phyloP scores from a whole-genome alignment of 2,888 invertebrate species.

The Ethmia dodecea region DNA sequence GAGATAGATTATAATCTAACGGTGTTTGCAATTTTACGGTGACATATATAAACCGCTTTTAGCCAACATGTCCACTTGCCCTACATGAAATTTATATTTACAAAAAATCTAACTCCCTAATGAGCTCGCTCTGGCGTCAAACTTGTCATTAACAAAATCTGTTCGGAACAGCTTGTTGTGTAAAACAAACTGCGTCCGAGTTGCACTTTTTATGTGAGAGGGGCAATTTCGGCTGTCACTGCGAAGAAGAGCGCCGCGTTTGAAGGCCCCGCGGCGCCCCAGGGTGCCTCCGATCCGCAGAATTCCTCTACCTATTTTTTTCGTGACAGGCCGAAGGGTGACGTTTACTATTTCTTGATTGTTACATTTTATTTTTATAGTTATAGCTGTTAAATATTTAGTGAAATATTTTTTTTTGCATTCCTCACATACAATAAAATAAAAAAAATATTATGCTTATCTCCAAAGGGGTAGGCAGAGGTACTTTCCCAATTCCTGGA shows the following conservation, averaged over 20 bases:
- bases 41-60: too few relatives aligned
- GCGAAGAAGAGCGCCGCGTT: slow-evolving; percentile 48
- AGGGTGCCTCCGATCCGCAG: slow-evolving; percentile 59
- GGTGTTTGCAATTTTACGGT: too few relatives aligned
- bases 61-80: too few relatives aligned
- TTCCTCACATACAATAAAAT: too few relatives aligned
- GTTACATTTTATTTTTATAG: too few relatives aligned
- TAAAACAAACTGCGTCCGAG: slow-evolving; percentile 63
- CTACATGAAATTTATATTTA: too few relatives aligned
- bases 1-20: too few relatives aligned
- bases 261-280: slow-evolving; percentile 55
- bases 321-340: slow-evolving; percentile 29
- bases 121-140: slow-evolving; percentile 47
- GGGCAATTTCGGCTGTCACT: slow-evolving; percentile 72
- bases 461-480: too few relatives aligned
- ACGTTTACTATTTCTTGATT: slow-evolving; percentile 16
- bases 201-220: slow-evolving; percentile 52
- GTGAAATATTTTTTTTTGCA: slow-evolving; percentile 1
- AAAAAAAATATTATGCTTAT: too few relatives aligned
- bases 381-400: too few relatives aligned
- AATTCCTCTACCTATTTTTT: slow-evolving; percentile 54
- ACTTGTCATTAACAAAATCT: slow-evolving; percentile 47
- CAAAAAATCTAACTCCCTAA: slow-evolving; percentile 24
- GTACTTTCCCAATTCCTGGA: too few relatives aligned
- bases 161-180: slow-evolving; percentile 56